phyloP scores from a whole-genome alignment of 2,797 vertebrate species.

The Simalia tracyae region DNA sequence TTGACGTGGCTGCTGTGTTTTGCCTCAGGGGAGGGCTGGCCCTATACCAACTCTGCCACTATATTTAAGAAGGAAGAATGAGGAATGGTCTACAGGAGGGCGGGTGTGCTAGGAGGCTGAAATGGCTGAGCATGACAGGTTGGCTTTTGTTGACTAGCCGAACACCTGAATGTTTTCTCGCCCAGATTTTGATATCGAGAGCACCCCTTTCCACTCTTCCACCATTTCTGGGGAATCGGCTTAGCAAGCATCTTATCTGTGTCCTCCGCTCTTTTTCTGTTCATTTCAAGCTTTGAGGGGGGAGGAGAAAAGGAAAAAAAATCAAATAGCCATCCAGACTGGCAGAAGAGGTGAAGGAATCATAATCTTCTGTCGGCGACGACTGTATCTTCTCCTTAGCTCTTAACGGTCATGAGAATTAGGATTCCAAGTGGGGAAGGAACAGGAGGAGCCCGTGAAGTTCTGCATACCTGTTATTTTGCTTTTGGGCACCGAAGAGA shows the following conservation, averaged over 20 bases:
- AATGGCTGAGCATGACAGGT: neutral
- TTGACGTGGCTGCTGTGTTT: too few relatives aligned
- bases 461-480: neutral
- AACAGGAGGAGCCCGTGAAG: neutral
- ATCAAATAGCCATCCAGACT: slow-evolving; percentile 2
- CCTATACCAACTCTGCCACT: neutral
- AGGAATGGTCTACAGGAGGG: neutral
- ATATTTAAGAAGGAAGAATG: neutral
- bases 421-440: neutral
- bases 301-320: neutral
- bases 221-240: neutral
- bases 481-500: neutral
- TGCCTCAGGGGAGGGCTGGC: too few relatives aligned
- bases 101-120: neutral
- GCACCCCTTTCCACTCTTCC: neutral
- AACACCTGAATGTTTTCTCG: neutral
- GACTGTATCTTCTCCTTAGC: neutral
- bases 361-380: slow-evolving; percentile 10
- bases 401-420: slow-evolving; percentile 15
- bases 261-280: neutral
- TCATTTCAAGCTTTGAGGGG: neutral
- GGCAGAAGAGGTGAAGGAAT: neutral
- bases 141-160: neutral
- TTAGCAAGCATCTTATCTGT: neutral
- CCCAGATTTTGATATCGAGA: neutral